A percentile compares a stretch with the other conserved stretches of the same genome.
Evolutionary conservation across 2,113 vertebrate genomes (phyloP).

Genomic region (Gnathonemus longibarbis): DNA sequence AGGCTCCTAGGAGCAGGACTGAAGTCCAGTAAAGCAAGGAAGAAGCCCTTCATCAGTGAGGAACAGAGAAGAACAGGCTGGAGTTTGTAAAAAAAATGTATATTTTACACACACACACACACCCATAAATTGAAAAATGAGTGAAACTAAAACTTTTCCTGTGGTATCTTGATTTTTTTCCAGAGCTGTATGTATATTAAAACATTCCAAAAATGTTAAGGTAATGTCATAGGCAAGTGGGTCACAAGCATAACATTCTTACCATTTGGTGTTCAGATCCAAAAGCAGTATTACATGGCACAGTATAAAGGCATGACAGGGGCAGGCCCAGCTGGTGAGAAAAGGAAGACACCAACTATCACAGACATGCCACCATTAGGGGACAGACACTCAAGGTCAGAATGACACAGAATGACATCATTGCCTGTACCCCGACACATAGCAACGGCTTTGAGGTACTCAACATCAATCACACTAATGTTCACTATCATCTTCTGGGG

Average conservation of each 20-base stretch:
- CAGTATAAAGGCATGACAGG: constrained; percentile 66
- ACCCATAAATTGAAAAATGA: too few species aligned
- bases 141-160: too few species aligned
- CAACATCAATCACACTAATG: background rate
- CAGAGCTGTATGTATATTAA: background rate
- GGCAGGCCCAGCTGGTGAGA: constrained; percentile 60
- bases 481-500: background rate
- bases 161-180: background rate
- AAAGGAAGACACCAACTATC: background rate
- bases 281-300: constrained; percentile 78
- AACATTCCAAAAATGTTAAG: background rate
- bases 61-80: too few species aligned
- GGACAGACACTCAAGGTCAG: background rate
- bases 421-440: background rate
- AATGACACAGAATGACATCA: background rate
- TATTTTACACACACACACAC: too few species aligned
- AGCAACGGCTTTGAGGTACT: background rate
- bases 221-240: background rate
- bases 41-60: too few species aligned
- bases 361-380: background rate
- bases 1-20: too few species aligned
- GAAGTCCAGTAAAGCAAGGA: too few species aligned
- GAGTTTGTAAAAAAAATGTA: too few species aligned
- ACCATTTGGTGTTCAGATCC: constrained; percentile 84
- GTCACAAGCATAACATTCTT: constrained; percentile 34